Base-by-base conservation (phyloP, 2,888 invertebrate species). In the Netelia melanura region DNA sequence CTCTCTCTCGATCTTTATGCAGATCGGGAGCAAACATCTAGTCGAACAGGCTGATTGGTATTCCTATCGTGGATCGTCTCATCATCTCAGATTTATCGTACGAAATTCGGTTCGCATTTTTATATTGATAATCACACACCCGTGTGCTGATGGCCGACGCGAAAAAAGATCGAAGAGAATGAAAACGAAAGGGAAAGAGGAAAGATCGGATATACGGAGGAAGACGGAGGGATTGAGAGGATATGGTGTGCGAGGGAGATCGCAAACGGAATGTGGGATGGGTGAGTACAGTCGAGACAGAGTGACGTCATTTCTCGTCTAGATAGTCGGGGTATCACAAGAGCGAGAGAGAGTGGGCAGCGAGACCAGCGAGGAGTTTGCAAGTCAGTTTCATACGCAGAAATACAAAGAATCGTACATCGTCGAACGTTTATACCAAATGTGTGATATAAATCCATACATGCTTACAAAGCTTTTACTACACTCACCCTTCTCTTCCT, bases 1-100 rank as follows among this genome's bases (percentile, higher is more conserved):
- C 62, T 23, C 62, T 23, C 38, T 84, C 87, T 88, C 90, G 90
- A 92, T 92, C 89, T 90, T 92, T 91, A 92, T 92, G 92, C 91
- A 91, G 92, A 92, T 92, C 88, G 89, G 89, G 88, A 91, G 89
- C 88, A 92, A 91, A 90, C 89, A 91, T 92, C 91, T 91, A 91
- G 91, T 88, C 90, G 86, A 88, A 88, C 91, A 88, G 90, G 92
- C 89, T 91, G 91, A 91, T 92, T 91, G 91, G 91, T 91, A 91
- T 92, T 91, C 91, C 62, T 82, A 48, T 67, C 85, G 89, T 65
- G 86, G 87, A 87, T 84, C 74, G 84, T 87, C 91, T 91, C 91
- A 89, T 91, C 91, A 89, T 88, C 88, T 87, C 84, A 87, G 91
- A 92, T 92, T 92, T 92, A 92, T 92, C 90, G 91, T 88, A 88